Evolutionary conservation across 1,140 invertebrate genomes (phyloP).

Genomic region (Calosoma granatense): DNA sequence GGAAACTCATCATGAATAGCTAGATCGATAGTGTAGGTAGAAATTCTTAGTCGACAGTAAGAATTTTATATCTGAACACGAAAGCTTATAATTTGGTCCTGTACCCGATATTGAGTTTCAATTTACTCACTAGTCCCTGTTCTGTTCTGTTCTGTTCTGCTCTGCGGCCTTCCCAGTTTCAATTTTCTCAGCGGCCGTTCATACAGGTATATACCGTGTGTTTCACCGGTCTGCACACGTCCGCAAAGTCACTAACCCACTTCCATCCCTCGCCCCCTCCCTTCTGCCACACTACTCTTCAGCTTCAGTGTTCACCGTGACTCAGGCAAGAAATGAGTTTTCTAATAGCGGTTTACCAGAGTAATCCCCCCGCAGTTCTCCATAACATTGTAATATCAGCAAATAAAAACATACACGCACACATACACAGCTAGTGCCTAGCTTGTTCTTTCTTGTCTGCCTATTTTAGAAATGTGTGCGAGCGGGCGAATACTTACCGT

Average conservation of each 20-base stretch:
- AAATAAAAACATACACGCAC: conserved; percentile 2
- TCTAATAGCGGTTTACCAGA: conserved; percentile 2
- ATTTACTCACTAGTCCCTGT: not conserved
- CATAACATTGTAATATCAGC: not conserved
- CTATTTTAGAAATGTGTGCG: no score
- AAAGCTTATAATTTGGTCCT: conserved; percentile 7
- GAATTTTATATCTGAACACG: conserved; percentile 7
- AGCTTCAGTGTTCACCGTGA: not conserved
- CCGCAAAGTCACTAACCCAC: not conserved
- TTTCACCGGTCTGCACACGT: not conserved
- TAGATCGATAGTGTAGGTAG: no score
- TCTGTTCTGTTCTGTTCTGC: no score
- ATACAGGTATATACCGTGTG: not conserved
- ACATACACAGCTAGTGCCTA: no score
- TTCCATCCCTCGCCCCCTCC: no score
- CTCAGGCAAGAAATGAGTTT: conserved; percentile 5
- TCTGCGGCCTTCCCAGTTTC: not conserved
- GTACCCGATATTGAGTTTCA: conserved; percentile 6
- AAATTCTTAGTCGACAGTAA: no score
- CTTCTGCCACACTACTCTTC: no score
- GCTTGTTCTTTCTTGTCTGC: no score
- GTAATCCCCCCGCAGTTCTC: not conserved
- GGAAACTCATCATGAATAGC: no score
- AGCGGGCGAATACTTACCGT: no score
- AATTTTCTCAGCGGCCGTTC: not conserved